Evolutionary conservation across 2,888 invertebrate species (phyloP).

Genomic region (Campopleginae sp.): DNA sequence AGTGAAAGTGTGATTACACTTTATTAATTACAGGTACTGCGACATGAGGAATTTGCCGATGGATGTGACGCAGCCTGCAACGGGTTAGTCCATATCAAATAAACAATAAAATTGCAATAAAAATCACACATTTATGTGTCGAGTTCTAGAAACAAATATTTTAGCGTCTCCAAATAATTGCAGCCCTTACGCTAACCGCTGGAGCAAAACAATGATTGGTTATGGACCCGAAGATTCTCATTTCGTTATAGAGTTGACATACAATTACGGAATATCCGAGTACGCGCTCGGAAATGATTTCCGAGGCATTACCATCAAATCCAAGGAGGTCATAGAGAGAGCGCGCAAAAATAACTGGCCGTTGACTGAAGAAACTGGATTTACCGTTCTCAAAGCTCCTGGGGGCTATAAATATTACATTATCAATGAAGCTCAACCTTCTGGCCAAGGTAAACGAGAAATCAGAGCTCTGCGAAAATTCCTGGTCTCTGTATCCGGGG

Average conservation of each 20-base stretch:
- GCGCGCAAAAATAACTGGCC: conserved; percentile 91
- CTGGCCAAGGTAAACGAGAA: conserved; percentile 86
- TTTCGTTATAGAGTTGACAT: conserved; percentile 98
- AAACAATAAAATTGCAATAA: background rate
- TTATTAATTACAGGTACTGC: conserved; percentile 88
- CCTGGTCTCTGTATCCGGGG: background rate
- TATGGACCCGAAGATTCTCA: conserved; percentile 97
- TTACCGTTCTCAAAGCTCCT: conserved; percentile 91
- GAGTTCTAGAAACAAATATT: background rate
- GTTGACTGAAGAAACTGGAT: conserved; percentile 87
- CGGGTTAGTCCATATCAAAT: conserved; percentile 88
- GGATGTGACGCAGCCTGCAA: conserved; percentile 99
- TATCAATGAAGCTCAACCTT: conserved; percentile 89
- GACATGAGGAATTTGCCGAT: conserved; percentile 98
- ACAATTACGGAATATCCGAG: conserved; percentile 96
- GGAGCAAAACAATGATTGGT: conserved; percentile 99
- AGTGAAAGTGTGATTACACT: conserved; percentile 52
- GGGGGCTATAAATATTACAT: conserved; percentile 96
- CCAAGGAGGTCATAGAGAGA: conserved; percentile 90
- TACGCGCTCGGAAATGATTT: conserved; percentile 98
- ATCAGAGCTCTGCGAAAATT: background rate
- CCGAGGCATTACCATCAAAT: conserved; percentile 92
- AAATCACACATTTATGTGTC: background rate
- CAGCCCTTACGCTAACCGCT: conserved; percentile 98
- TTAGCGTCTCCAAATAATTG: background rate